These are phyloP conservation scores for Tychaedon coryphoeus DNA, from an alignment of 2,113 vertebrate genomes.

Conservation along the genomic window DNA sequence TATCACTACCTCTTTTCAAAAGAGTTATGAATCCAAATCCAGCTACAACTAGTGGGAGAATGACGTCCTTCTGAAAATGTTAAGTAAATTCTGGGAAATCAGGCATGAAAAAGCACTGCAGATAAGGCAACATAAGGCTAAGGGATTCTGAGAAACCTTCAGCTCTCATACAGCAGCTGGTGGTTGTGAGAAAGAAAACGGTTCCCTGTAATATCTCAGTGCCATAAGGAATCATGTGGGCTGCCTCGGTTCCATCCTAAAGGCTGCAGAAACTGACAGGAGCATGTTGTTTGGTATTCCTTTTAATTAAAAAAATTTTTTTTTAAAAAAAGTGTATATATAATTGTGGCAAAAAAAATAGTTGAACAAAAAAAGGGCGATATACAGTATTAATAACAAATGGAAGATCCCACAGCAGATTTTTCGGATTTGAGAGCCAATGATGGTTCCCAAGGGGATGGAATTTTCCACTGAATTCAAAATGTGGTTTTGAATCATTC, in stretches of 20 bases:
- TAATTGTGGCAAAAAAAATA: neutral
- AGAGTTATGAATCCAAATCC: constrained; percentile 25
- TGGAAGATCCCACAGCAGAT: neutral
- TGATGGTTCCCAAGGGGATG: neutral
- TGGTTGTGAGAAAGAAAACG: neutral
- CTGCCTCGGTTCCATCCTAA: neutral
- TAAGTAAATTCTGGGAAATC: constrained; percentile 45
- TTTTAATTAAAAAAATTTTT: neutral
- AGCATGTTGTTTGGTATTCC: neutral
- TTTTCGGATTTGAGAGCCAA: neutral
- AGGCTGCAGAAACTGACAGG: neutral
- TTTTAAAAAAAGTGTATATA: neutral
- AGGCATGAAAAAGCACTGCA: constrained; percentile 34
- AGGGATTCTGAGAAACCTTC: constrained; percentile 42
- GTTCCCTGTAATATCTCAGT: neutral
- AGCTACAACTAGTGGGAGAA: constrained; percentile 39
- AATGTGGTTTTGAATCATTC: neutral
- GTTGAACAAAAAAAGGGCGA: neutral
- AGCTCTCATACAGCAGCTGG: constrained; percentile 23
- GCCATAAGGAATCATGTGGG: neutral
- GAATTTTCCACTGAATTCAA: neutral
- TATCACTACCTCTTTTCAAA: neutral
- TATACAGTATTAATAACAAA: neutral
- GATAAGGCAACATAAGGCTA: constrained; percentile 40
- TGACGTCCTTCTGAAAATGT: constrained; percentile 58